Percentiles rank a stretch among this genome's conserved stretches.
Conservation (phyloP, 2,113 vertebrate species). For the Chroicocephalus ridibundus region DNA sequence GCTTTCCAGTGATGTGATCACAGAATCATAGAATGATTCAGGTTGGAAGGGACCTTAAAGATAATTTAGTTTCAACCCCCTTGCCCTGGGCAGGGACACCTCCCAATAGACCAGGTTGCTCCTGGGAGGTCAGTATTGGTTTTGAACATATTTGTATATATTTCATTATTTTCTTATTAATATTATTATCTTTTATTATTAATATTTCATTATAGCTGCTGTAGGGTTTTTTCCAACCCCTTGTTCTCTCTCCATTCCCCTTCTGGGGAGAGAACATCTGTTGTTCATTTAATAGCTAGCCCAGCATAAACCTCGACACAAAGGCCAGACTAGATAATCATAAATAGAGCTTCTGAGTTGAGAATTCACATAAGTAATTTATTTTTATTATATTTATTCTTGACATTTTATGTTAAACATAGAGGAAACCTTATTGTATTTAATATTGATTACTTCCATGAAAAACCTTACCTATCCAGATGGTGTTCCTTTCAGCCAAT, state of each 20-base stretch:
- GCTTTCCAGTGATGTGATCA: not conserved
- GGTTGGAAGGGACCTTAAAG: no score
- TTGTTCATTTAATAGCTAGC: not conserved
- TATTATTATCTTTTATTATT: not conserved
- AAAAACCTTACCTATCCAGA: not conserved
- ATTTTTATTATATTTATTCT: not conserved
- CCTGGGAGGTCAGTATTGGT: not conserved
- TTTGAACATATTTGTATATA: not conserved
- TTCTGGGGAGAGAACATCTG: not conserved
- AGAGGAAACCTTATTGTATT: not conserved
- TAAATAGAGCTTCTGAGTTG: not conserved
- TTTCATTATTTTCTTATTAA: not conserved
- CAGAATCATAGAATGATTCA: no score
- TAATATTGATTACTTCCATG: not conserved
- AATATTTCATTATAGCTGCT: not conserved
- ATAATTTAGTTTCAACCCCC: no score
- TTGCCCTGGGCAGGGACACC: no score
- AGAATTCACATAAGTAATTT: not conserved
- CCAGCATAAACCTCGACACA: not conserved
- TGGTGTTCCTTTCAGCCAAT: not conserved
- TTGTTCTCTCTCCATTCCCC: not conserved
- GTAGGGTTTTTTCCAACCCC: not conserved
- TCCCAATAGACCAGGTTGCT: no score
- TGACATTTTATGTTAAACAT: not conserved
- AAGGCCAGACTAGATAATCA: not conserved